These are phyloP conservation scores for Sussaba pulchella DNA, from an alignment of 2,888 invertebrate species.

Conservation along the genomic window DNA sequence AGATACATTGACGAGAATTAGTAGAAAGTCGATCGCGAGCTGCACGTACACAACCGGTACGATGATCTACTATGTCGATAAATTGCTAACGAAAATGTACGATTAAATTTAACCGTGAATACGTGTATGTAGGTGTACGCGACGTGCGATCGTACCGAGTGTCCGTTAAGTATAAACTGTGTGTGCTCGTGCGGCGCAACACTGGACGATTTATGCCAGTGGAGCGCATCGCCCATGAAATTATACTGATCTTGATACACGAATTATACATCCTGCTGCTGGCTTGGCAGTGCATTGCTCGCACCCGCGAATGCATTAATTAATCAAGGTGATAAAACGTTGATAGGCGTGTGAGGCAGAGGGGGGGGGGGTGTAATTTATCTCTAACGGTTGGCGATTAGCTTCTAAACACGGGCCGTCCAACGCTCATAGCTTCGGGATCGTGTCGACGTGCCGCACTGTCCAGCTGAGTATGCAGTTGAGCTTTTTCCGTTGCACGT, in stretches of 20 bases:
- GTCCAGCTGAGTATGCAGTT: slow-evolving; percentile 39
- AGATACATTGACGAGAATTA: not conserved
- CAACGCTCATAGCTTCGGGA: slow-evolving; percentile 25
- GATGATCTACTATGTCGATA: slow-evolving; percentile 44
- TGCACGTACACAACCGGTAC: slow-evolving; percentile 8
- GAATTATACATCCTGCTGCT: slow-evolving; percentile 62
- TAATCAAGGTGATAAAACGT: slow-evolving; percentile 68
- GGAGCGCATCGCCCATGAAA: slow-evolving; percentile 67
- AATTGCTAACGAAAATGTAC: slow-evolving; percentile 45
- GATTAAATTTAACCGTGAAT: slow-evolving; percentile 52
- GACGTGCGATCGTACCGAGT: slow-evolving; percentile 20
- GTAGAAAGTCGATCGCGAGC: slow-evolving; percentile 4
- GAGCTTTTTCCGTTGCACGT: slow-evolving; percentile 57
- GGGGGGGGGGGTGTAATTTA: slow-evolving; percentile 53
- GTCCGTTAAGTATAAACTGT: slow-evolving; percentile 3
- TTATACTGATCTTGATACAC: slow-evolving; percentile 66
- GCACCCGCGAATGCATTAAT: slow-evolving; percentile 57
- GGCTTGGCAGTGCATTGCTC: slow-evolving; percentile 55
- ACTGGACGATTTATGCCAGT: slow-evolving; percentile 64
- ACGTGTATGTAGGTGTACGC: slow-evolving; percentile 7
- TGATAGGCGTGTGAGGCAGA: slow-evolving; percentile 53
- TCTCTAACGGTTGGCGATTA: slow-evolving; percentile 53
- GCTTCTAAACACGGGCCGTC: slow-evolving; percentile 33
- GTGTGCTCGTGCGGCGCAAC: slow-evolving; percentile 38
- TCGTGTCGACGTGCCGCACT: slow-evolving; percentile 40